Evolutionary conservation across 2,113 vertebrate genomes (phyloP).

Genomic region (Pelodiscus sinensis): DNA sequence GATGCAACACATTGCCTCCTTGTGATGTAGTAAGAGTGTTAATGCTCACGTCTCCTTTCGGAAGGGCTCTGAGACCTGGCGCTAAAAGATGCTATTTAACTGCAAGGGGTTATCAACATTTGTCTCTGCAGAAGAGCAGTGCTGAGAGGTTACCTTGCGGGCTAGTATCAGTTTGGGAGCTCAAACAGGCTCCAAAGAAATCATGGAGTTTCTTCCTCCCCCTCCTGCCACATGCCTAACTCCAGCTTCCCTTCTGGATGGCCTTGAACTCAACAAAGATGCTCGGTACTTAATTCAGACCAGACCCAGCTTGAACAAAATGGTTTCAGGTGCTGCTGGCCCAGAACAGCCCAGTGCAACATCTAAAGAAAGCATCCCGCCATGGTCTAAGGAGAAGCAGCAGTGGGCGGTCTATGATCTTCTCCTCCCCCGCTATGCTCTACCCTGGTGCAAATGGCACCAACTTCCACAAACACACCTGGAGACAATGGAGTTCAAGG

Average conservation of each 20-base stretch:
- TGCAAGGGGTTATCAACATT: background rate
- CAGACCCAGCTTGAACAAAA: background rate
- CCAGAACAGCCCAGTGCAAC: background rate
- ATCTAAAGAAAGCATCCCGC: background rate
- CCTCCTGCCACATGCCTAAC: background rate
- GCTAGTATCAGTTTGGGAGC: background rate
- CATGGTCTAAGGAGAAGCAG: background rate
- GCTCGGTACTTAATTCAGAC: background rate
- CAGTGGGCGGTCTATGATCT: background rate
- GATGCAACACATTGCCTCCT: constrained; percentile 70
- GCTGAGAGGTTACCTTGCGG: background rate
- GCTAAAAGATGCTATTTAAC: background rate
- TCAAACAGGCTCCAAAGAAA: background rate
- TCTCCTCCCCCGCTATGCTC: background rate
- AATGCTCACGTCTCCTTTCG: constrained; percentile 57
- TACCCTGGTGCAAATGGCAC: background rate
- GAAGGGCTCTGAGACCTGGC: constrained; percentile 27
- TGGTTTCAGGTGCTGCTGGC: background rate
- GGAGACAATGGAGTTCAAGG: background rate
- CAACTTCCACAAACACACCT: background rate
- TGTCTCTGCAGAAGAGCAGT: background rate
- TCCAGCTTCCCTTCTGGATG: background rate
- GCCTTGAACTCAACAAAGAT: background rate
- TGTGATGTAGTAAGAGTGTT: constrained; percentile 46
- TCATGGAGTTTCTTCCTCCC: background rate